These are phyloP conservation scores for Dolichopus griseipennis DNA, from an alignment of 2,888 invertebrate genomes.

Conservation along the genomic window DNA sequence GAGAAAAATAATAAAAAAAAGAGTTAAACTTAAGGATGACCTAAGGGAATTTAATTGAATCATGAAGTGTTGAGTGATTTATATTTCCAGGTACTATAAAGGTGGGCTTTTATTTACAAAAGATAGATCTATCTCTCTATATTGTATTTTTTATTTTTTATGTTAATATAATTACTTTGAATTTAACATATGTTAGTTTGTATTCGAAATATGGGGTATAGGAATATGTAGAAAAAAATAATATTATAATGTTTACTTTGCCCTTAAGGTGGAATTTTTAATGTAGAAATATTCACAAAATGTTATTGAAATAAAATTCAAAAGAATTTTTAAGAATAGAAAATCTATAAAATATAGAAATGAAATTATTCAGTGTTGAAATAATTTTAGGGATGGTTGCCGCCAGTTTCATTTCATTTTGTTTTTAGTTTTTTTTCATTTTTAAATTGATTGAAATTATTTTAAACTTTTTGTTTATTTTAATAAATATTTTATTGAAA, in stretches of 20 bases:
- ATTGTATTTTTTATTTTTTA: no score
- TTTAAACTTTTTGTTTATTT: no score
- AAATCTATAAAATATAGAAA: neutral
- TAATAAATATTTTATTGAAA: no score
- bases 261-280: conserved; percentile 2
- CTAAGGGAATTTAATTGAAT: conserved; percentile 4
- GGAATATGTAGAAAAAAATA: neutral
- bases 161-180: no score
- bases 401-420: no score
- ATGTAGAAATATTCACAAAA: neutral
- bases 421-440: no score
- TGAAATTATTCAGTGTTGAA: neutral
- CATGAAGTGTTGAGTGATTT: conserved; percentile 6
- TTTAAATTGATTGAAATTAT: no score
- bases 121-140: no score
- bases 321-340: neutral
- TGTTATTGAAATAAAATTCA: no score
- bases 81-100: neutral
- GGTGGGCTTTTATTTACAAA: neutral
- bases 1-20: neutral
- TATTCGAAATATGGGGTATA: neutral
- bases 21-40: neutral
- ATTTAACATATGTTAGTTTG: neutral
- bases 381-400: neutral
- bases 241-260: neutral